Base-by-base conservation (phyloP, 2,797 vertebrate genomes). In the Pangasius mekongensis region DNA sequence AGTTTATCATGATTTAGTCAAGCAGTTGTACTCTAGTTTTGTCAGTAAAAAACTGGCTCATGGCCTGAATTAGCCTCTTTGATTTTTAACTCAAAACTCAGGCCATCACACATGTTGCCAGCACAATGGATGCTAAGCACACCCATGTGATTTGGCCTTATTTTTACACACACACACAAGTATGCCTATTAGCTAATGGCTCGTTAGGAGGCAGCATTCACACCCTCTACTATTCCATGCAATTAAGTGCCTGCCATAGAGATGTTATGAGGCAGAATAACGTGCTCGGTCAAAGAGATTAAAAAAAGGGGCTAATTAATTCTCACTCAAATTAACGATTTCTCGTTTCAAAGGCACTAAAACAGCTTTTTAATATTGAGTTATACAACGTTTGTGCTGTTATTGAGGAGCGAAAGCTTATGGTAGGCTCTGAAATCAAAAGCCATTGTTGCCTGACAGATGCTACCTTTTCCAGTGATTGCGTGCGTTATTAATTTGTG, bases 401-500 rank as follows among this genome's bases (percentile, higher is more conserved):
- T 93, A 80, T 39, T 66, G 47, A 93, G 86, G 87, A 93, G 90
- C 84, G 87, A 71, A 89, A 92, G 90, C 9, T 76, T 78, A 49
- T 83, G 22, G 86, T 39, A 90, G 90, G 91, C 93, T 93, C 93
- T 86, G 90, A 95, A 95, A 95, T 95, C 94, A 94, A 93, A 90
- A 92, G 92, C 94, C 90, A 95, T 95, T 95, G 95, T 95, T 93
- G 91, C 94, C 93, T 95, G 95, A 95, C 94, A 94, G 94, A 91
- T 89, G 89, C 90, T 95, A 95, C 95, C 95, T 96, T 96, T 69
- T 94, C 91, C 94, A 91, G 93, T 94, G 93, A 95, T 95, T 95
- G 94, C 92, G 92, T 88, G 93, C 91, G 93, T 94, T 95, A 94
- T 95, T 95, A 94, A 95, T 96, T 95, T 95, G 93, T 62, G 89